A percentile compares a stretch with the other conserved stretches of the same genome.
These are phyloP conservation scores for Saturnia pavonia DNA, from an alignment of 2,888 invertebrate species.

Conservation along the genomic window DNA sequence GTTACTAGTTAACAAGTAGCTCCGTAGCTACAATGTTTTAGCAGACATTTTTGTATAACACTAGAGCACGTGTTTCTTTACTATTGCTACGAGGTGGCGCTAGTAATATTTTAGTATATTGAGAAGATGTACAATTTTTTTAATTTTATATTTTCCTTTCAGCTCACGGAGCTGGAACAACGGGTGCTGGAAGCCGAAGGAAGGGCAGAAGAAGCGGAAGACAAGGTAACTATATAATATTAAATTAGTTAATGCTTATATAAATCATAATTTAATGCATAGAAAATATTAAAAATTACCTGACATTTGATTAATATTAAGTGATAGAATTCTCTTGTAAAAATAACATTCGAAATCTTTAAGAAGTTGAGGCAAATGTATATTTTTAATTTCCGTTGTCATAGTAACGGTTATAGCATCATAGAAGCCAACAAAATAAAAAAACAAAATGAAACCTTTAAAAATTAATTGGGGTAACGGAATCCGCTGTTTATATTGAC, in stretches of 20 bases:
- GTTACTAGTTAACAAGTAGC: slow-evolving; percentile 20
- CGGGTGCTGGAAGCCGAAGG: slow-evolving; percentile 96
- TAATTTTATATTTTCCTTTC: slow-evolving; percentile 71
- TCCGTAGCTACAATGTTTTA: slow-evolving; percentile 32
- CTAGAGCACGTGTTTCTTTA: slow-evolving; percentile 13
- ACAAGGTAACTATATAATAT: slow-evolving; percentile 86
- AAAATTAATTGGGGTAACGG: slow-evolving; percentile 8
- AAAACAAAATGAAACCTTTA: not conserved
- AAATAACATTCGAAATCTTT: slow-evolving; percentile 24
- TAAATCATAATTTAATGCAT: not conserved
- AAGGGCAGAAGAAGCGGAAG: slow-evolving; percentile 95
- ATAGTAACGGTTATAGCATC: slow-evolving; percentile 1
- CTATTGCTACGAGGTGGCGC: slow-evolving; percentile 55
- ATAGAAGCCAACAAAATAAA: slow-evolving; percentile 11
- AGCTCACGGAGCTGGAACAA: slow-evolving; percentile 97
- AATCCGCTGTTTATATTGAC: slow-evolving; percentile 1
- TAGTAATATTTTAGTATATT: slow-evolving; percentile 31
- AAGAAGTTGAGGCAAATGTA: slow-evolving; percentile 21
- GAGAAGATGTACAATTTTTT: slow-evolving; percentile 19
- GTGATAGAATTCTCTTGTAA: not conserved
- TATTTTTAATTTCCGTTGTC: slow-evolving; percentile 7
- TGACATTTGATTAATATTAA: not conserved
- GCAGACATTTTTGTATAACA: slow-evolving; percentile 27
- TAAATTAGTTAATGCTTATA: not conserved
- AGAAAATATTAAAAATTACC: too few species aligned